These are phyloP conservation scores for Pseudanteris insignis DNA, from an alignment of 2,888 invertebrate species.

Conservation along the genomic window DNA sequence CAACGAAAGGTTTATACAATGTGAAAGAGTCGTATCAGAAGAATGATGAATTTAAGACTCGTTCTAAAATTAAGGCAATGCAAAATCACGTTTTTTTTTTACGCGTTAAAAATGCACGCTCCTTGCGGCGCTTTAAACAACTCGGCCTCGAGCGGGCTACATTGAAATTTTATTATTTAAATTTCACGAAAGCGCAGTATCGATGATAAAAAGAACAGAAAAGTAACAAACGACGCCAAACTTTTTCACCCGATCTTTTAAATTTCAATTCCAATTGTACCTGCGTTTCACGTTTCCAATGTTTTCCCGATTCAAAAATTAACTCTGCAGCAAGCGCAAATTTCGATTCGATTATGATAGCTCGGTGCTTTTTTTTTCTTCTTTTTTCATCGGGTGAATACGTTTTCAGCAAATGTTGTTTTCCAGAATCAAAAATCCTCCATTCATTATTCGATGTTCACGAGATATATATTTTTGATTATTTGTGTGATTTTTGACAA, in stretches of 20 bases:
- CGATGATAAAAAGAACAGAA: slow-evolving; percentile 21
- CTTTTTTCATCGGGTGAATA: too few species aligned
- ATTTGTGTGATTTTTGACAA: too few species aligned
- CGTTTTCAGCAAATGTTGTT: too few species aligned
- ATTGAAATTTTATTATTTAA: slow-evolving; percentile 32
- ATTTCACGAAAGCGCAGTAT: slow-evolving; percentile 15
- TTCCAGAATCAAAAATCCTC: too few species aligned
- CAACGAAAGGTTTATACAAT: slow-evolving; percentile 18
- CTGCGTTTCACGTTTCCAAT: too few species aligned
- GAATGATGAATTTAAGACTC: slow-evolving; percentile 23
- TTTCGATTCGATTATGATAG: too few species aligned
- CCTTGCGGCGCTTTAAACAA: slow-evolving; percentile 32
- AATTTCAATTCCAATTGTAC: slow-evolving; percentile 5
- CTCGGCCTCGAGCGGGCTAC: slow-evolving; percentile 4
- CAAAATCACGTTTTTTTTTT: slow-evolving; percentile 41
- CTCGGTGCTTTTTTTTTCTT: too few species aligned
- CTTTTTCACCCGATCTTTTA: not conserved
- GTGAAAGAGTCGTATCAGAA: slow-evolving; percentile 26
- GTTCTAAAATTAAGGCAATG: slow-evolving; percentile 28
- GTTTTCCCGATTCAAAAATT: too few species aligned
- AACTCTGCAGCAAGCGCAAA: too few species aligned
- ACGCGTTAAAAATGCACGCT: slow-evolving; percentile 33
- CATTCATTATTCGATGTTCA: too few species aligned
- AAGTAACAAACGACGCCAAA: slow-evolving; percentile 9
- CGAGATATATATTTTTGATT: too few species aligned